Evolutionary conservation across 2,888 invertebrate genomes (phyloP).

Genomic region (Synergus itoensis): DNA sequence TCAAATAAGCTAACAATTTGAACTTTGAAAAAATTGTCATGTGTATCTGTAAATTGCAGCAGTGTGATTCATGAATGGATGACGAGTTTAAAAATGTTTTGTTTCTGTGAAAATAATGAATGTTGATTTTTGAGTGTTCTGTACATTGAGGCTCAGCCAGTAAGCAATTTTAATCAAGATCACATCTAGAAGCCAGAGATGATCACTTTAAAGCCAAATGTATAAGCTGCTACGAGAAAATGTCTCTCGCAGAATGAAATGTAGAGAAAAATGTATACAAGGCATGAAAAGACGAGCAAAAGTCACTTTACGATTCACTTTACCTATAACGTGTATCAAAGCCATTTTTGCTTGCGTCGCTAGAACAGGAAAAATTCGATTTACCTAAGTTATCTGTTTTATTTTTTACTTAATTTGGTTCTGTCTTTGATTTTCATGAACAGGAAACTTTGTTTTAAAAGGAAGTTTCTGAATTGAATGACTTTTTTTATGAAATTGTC

Average conservation of each 20-base stretch:
- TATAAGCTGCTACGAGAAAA: conserved; percentile 49
- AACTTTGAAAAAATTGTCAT: background rate
- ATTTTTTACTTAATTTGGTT: background rate
- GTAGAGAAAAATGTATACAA: conserved; percentile 52
- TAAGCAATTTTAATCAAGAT: conserved; percentile 47
- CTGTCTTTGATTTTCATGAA: background rate
- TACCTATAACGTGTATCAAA: conserved; percentile 77
- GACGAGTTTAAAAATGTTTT: conserved; percentile 26
- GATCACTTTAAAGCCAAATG: conserved; percentile 39
- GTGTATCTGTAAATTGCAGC: background rate
- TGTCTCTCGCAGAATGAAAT: conserved; percentile 40
- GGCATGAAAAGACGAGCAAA: conserved; percentile 58
- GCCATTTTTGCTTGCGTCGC: conserved; percentile 75
- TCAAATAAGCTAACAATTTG: background rate
- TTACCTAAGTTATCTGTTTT: conserved; percentile 48
- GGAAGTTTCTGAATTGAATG: background rate
- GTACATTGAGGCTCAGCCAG: conserved; percentile 45
- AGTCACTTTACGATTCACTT: conserved; percentile 69
- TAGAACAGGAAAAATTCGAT: conserved; percentile 76
- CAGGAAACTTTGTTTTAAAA: background rate
- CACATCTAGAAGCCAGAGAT: conserved; percentile 38
- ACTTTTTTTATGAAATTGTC: no score
- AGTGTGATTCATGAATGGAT: conserved; percentile 31
- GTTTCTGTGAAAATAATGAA: conserved; percentile 23
- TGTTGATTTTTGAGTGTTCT: conserved; percentile 40